Evolutionary conservation across 2,113 vertebrate genomes (phyloP).

Genomic region (Zapornia atra): DNA sequence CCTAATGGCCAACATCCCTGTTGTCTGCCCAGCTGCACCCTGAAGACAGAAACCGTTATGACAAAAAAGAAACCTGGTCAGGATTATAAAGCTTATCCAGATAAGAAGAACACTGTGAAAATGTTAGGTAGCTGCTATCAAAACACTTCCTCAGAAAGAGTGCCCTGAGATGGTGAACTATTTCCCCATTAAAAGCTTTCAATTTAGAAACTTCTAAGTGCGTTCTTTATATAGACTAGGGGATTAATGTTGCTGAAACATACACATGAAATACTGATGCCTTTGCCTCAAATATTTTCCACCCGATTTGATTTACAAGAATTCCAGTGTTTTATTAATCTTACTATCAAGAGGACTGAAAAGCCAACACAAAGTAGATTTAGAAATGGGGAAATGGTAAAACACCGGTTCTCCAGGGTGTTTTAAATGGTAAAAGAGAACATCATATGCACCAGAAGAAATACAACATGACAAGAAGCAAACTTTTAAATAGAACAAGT

Average conservation of each 20-base stretch:
- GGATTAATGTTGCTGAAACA: slow-evolving; percentile 28
- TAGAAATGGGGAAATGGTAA: slow-evolving; percentile 63
- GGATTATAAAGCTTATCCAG: background rate
- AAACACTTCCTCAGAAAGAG: background rate
- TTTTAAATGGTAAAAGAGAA: slow-evolving; percentile 61
- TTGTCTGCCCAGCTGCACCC: background rate
- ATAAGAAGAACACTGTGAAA: background rate
- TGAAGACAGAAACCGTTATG: background rate
- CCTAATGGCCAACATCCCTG: background rate
- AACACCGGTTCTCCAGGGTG: slow-evolving; percentile 44
- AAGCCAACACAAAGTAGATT: slow-evolving; percentile 64
- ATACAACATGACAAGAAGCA: slow-evolving; percentile 52
- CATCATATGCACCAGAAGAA: slow-evolving; percentile 56
- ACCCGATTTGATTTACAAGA: slow-evolving; percentile 52
- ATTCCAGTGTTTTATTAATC: slow-evolving; percentile 67
- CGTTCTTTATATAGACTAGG: background rate
- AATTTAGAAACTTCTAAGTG: background rate
- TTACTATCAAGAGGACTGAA: slow-evolving; percentile 64
- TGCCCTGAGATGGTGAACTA: background rate
- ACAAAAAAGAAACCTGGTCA: background rate
- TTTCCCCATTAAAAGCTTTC: background rate
- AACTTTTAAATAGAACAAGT: slow-evolving; percentile 46
- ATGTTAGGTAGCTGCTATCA: background rate
- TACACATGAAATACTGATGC: slow-evolving; percentile 39
- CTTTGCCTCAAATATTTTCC: slow-evolving; percentile 45